A percentile compares a stretch with the other conserved stretches of the same genome.
phyloP scores from a whole-genome alignment of 2,888 invertebrate species.

The Tetrapedia diversipes region DNA sequence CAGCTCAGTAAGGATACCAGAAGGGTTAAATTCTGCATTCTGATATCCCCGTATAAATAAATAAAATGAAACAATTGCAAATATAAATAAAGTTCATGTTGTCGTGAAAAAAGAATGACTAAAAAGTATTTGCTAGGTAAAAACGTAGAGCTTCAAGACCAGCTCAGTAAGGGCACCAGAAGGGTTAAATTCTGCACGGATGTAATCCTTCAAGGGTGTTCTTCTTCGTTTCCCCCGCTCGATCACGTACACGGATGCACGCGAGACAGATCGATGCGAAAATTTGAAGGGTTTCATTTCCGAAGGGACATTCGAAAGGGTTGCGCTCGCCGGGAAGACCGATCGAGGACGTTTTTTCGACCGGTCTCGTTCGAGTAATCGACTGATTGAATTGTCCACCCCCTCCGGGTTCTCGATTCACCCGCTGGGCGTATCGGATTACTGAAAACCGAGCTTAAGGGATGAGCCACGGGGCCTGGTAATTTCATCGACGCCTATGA shows the following conservation, averaged over 20 bases:
- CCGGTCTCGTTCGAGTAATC: constrained; percentile 51
- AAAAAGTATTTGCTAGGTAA: too few species aligned
- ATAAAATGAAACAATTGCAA: too few species aligned
- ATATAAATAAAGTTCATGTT: too few species aligned
- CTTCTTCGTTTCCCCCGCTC: constrained; percentile 16
- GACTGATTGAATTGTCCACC: constrained; percentile 59
- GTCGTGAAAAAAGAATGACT: too few species aligned
- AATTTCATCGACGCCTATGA: constrained; percentile 40
- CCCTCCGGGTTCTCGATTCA: constrained; percentile 15
- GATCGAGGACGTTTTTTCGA: constrained; percentile 44
- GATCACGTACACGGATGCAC: background rate
- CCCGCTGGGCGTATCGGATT: constrained; percentile 50
- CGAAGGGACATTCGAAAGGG: constrained; percentile 34
- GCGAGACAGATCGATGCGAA: constrained; percentile 31
- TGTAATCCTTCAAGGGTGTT: constrained; percentile 19
- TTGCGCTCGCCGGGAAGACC: constrained; percentile 14
- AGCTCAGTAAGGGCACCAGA: too few species aligned
- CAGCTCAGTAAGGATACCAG: too few species aligned
- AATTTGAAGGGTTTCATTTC: constrained; percentile 55
- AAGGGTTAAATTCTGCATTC: too few species aligned
- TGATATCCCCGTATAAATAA: too few species aligned
- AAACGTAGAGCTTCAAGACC: too few species aligned
- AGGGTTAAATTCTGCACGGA: background rate
- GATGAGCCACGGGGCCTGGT: constrained; percentile 27
- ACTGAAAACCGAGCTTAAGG: constrained; percentile 46